Conservation (phyloP, 2,113 vertebrate genomes). For the Grammomys dolichurus region DNA sequence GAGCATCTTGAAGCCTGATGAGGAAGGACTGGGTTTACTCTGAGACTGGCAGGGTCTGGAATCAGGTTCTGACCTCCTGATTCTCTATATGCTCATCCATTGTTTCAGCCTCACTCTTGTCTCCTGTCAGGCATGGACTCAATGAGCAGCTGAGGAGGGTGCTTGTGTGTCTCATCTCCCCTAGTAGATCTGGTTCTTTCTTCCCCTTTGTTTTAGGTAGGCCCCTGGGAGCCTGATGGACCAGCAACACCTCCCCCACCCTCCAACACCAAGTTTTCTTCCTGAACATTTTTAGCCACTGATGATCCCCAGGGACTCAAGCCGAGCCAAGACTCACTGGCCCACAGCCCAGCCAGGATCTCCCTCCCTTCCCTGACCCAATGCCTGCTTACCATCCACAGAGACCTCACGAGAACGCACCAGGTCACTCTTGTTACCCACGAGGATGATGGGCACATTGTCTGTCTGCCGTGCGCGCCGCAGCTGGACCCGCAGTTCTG, state of each 20-base stretch:
- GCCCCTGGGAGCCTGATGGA: neutral
- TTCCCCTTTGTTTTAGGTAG: neutral
- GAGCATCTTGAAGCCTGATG: neutral
- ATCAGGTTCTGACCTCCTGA: neutral
- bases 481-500: slow-evolving; percentile 97
- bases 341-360: neutral
- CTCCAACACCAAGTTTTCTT: slow-evolving; percentile 29
- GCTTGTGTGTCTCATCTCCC: neutral
- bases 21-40: neutral
- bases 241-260: neutral
- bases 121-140: neutral
- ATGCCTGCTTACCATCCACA: slow-evolving; percentile 93
- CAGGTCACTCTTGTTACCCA: slow-evolving; percentile 98
- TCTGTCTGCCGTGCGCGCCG: slow-evolving; percentile 96
- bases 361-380: neutral
- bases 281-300: slow-evolving; percentile 67
- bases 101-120: neutral
- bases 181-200: neutral
- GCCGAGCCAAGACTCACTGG: slow-evolving; percentile 59
- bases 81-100: neutral
- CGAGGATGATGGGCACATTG: slow-evolving; percentile 98
- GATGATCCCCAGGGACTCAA: slow-evolving; percentile 49
- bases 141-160: neutral
- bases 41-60: neutral
- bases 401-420: slow-evolving; percentile 98